Base-by-base conservation (phyloP, 2,888 invertebrate species). In the Myopa testacea region DNA sequence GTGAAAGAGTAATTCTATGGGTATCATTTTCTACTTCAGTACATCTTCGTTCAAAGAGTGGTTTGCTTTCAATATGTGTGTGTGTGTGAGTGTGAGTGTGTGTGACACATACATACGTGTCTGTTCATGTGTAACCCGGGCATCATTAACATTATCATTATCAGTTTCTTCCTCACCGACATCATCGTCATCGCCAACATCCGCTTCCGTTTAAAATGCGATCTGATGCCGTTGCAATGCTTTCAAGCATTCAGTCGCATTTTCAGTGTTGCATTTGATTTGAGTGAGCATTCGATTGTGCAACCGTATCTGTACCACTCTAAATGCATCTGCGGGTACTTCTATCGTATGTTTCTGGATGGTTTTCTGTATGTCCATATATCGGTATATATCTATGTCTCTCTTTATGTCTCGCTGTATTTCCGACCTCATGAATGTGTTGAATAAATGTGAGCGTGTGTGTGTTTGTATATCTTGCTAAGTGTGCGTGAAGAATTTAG, bases 81-180 rank as follows among this genome's bases (percentile, higher is more conserved):
- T 26, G 2, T 26, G 26, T 26, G 26, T 26, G 26, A 26, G 26
- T 26, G 26, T 2, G 26, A 1, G 26, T 26, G 26, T 26, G 26
- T 26, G 26, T 26, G 26, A 26, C 26, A 26, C 26, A 26, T 26
- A 26, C 26, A 26, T 26, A 26, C 26, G 26, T 26, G 26, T 26
- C 26, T 26, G 26, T 26, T 26, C 26, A 26, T 26, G 26, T 26
- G 26, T 2, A 26, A n/a, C 37, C 37, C 1, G 37, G 34, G 12
- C 55, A 73, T 73, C 62, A 73, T 40, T 73, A 45, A 60, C 40
- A 62, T 73, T 62, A 73, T 45, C 73, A 73, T 73, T 62, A 62
- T 73, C 62, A 62, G 40, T 45, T 40, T 60, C 62, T 8, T 73
- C 73, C 19, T 55, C 16, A 19, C 14, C 26, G 8, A 10, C 26